Base-by-base conservation (phyloP, 2,113 vertebrate genomes). In the Poecile atricapillus region DNA sequence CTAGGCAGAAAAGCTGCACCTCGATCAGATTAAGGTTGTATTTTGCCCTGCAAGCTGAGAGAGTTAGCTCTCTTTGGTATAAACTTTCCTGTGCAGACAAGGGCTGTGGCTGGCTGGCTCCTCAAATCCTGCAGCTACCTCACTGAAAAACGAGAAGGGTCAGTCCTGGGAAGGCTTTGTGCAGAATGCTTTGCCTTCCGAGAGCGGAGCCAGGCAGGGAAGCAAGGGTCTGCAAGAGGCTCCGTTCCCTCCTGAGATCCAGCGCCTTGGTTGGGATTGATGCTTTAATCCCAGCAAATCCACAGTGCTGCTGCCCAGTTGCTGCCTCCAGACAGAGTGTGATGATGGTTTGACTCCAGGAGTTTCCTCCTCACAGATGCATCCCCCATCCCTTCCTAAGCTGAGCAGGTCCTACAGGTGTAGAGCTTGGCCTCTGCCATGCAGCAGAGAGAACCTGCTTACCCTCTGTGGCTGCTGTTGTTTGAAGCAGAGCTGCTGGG, bases 51-150 rank as follows among this genome's bases (percentile, higher is more conserved):
- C 50, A 58, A 67, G 27, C 47, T 74, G 68, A 68, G 73, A 56
- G 58, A 46, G 59, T 43, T 79, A 46, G 37, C 46, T 68, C 64
- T 10, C 30, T 1, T 2, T 25, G 55, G 39, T 83, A 2, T 81
- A 80, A 83, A 15, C 52, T 93, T 93, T 90, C 71, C 44, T 19
- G 5, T 28, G 67, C 37, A 65, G 47, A 49, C 73, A 68, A 64
- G 64, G 44, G 22, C 39, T 77, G 13, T 37, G 47, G 33, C 56
- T 15, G 4, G 8, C 70, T 94, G 71, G 52, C 71, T 93, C 44
- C 76, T 88, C 37, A 55, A 80, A 80, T 81, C 56, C 73, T 65
- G 58, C 68, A 37, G 33, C 55, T 83, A 67, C 77, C 76, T 87
- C 53, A 31, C 69, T 68, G 91, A 64, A 93, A 96, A 87, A 37